Evolutionary conservation across 2,113 vertebrate genomes (phyloP).

Genomic region (Myotis davidii): DNA sequence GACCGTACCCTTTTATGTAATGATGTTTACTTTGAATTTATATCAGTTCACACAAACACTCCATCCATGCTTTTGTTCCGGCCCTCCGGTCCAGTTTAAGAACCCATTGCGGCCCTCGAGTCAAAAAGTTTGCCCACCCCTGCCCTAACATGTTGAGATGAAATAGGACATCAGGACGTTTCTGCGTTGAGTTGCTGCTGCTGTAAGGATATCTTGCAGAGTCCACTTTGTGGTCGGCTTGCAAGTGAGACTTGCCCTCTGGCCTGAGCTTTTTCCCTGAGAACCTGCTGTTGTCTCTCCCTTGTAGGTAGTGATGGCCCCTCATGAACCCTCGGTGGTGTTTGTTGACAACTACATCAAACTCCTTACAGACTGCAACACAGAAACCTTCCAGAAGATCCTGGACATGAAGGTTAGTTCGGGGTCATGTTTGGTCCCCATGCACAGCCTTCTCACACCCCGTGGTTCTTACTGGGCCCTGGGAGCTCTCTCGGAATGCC

Average conservation of each 20-base stretch:
- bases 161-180: background rate
- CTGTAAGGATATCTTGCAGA: background rate
- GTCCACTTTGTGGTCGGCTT: background rate
- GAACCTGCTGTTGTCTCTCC: background rate
- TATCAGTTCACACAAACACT: too few species aligned
- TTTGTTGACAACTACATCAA: slow-evolving; percentile 99
- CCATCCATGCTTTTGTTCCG: too few species aligned
- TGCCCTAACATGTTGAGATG: background rate
- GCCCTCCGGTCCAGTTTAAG: too few species aligned
- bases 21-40: too few species aligned
- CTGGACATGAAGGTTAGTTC: slow-evolving; percentile 96
- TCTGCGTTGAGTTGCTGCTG: background rate
- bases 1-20: too few species aligned
- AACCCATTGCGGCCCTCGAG: too few species aligned
- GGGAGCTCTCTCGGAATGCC: background rate
- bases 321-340: slow-evolving; percentile 94
- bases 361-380: slow-evolving; percentile 96
- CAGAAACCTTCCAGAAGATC: slow-evolving; percentile 99
- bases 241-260: background rate
- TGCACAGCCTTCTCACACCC: background rate
- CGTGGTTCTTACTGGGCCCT: background rate
- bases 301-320: slow-evolving; percentile 97
- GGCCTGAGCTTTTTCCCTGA: background rate
- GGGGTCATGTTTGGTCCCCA: background rate
- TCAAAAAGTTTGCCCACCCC: too few species aligned